Base-by-base conservation (phyloP, 2,888 invertebrate genomes). In the Zelleria hepariella region DNA sequence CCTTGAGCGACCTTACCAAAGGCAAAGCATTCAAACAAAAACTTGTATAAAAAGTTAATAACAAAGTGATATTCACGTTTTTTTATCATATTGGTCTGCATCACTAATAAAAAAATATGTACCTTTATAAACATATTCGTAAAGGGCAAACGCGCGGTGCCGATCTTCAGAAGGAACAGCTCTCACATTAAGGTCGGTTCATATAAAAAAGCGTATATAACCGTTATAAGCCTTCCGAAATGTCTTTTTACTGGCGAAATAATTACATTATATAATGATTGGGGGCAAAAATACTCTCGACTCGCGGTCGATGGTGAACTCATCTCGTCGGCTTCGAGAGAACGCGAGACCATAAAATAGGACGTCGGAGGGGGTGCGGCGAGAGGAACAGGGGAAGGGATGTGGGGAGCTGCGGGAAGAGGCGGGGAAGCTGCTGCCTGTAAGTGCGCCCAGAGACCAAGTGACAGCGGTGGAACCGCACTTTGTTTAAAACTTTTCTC, bases 201-300 rank as follows among this genome's bases (percentile, higher is more conserved):
- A 27, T 32, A 77, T 78, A 80, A 80, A 81, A n/a, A 78, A 78
- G 67, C 68, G 67, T 73, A 72, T 69, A 69, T 77, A 76, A 82
- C 79, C 73, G 79, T 81, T 78, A 78, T 75, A 42, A 42, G 73
- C 74, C 78, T 78, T 71, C 71, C 72, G 75, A 80, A 85, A 82
- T 79, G 78, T 69, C 68, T 74, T 75, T 79, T 78, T 79, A 76
- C 74, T 67, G 71, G 73, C 73, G 73, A 82, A 86, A 85, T 86
- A 86, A 86, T 87, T 86, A 85, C 81, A 81, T 82, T 76, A 82
- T 85, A 82, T 84, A 86, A 84, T 83, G 80, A 83, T 80, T 55
- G 76, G 77, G 78, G 78, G 75, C 77, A 78, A 81, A 80, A 80
- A 75, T 55, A 55, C 55, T 55, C 66, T 69, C 73, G 71, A 55